These are phyloP conservation scores for Batillaria attramentaria DNA, from an alignment of 1,140 invertebrate genomes.

Conservation along the genomic window DNA sequence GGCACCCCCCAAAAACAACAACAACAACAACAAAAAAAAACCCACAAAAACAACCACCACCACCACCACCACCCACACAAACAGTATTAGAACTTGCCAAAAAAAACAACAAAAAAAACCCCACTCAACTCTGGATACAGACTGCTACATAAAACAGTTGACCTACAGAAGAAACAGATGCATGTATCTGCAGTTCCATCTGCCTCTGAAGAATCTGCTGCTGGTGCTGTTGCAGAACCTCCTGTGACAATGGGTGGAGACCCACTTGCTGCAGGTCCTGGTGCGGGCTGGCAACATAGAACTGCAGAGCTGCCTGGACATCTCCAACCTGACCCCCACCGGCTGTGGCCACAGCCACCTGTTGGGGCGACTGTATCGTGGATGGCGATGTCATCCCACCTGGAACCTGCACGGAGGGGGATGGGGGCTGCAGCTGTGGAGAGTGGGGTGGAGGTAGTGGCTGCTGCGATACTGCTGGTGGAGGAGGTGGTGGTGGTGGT, in stretches of 20 bases:
- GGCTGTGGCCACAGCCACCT: constrained; percentile 39
- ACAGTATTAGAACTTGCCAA: neutral
- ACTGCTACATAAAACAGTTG: neutral
- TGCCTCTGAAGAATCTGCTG: constrained; percentile 40
- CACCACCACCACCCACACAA: neutral
- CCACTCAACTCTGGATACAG: neutral
- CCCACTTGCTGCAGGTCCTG: constrained; percentile 26
- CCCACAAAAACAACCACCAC: neutral
- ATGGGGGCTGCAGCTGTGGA: constrained; percentile 32
- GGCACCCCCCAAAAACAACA: neutral
- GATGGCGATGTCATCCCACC: neutral
- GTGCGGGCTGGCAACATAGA: neutral
- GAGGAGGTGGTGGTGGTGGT: constrained; percentile 40
- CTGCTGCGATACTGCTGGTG: constrained; percentile 27
- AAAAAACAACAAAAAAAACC: neutral
- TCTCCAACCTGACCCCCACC: constrained; percentile 15
- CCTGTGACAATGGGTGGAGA: constrained; percentile 32
- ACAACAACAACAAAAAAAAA: neutral
- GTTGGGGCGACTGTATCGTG: constrained; percentile 26
- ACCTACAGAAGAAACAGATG: neutral
- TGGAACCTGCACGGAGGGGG: constrained; percentile 12
- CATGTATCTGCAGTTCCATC: constrained; percentile 32
- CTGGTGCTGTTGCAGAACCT: constrained; percentile 35
- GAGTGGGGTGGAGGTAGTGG: constrained; percentile 15
- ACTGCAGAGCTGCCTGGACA: neutral